Percentiles rank a stretch among this genome's conserved stretches.
phyloP scores from a whole-genome alignment of 2,797 vertebrate species.

The Eremophila alpestris region DNA sequence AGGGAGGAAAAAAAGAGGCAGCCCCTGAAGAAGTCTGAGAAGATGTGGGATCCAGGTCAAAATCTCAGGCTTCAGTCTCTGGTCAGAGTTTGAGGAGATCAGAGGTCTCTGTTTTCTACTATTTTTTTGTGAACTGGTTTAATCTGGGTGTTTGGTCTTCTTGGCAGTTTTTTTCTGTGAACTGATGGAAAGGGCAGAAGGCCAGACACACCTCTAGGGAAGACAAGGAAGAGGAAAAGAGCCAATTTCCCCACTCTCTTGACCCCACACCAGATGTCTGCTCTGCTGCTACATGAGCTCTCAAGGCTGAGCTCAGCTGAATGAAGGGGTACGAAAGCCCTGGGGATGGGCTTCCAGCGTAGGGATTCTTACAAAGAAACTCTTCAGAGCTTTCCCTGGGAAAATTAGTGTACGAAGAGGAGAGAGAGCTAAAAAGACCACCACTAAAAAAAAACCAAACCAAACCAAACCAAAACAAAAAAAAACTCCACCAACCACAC shows the following conservation, averaged over 20 bases:
- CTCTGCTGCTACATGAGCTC: neutral
- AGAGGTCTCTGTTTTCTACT: neutral
- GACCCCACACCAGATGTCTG: accelerated
- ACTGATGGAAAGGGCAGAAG: neutral
- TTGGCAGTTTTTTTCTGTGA: neutral
- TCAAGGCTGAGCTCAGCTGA: neutral
- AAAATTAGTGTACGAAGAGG: neutral
- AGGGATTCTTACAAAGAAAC: neutral
- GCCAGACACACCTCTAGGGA: neutral
- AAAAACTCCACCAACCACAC: no score
- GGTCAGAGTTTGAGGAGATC: neutral
- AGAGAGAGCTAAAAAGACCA: neutral
- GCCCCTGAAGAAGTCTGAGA: neutral
- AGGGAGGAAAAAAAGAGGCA: neutral
- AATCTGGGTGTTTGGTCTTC: neutral
- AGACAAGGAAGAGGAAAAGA: neutral
- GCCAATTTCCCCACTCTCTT: neutral
- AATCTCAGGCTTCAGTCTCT: neutral
- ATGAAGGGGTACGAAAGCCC: neutral
- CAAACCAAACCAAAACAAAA: no score
- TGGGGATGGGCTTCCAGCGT: neutral
- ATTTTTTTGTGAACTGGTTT: neutral
- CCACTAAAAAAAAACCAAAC: no score
- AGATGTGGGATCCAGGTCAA: neutral
- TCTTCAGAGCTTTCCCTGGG: neutral